phyloP scores from a whole-genome alignment of 1,140 invertebrate species.

The Riptortus pedestris region DNA sequence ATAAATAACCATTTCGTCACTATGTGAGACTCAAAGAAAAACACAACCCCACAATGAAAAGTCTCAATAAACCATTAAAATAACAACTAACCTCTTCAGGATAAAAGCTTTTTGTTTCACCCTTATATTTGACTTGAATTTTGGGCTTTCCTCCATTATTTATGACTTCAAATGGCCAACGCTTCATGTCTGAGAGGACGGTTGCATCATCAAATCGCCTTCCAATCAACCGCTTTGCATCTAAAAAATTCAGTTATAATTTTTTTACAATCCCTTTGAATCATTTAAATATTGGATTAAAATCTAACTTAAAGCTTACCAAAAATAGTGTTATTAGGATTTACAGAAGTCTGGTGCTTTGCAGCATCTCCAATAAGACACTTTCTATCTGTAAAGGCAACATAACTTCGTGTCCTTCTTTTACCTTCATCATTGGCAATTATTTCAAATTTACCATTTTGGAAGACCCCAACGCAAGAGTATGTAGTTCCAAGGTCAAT shows the following conservation, averaged over 20 bases:
- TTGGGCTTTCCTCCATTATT: conserved; percentile 76
- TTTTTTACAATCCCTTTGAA: background rate
- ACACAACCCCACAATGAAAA: no score
- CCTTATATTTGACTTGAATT: conserved; percentile 81
- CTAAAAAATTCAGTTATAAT: conserved; percentile 31
- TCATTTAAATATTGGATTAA: background rate
- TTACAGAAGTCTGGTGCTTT: conserved; percentile 91
- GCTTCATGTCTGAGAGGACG: conserved; percentile 90
- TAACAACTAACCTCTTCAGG: conserved; percentile 67
- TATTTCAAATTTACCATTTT: conserved; percentile 92
- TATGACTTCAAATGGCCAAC: conserved; percentile 90
- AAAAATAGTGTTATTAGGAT: conserved; percentile 92
- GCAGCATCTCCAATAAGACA: conserved; percentile 94
- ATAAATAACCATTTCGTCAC: no score
- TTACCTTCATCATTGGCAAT: conserved; percentile 97
- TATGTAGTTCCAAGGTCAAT: conserved; percentile 85
- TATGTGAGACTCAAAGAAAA: no score
- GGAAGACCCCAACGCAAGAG: conserved; percentile 82
- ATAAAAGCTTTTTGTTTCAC: conserved; percentile 81
- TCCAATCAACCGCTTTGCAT: conserved; percentile 52
- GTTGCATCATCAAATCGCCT: conserved; percentile 63
- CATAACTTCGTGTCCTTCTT: conserved; percentile 92
- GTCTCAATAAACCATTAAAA: background rate
- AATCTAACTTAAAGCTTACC: conserved; percentile 33
- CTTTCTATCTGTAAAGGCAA: conserved; percentile 94